Evolutionary conservation across 2,888 invertebrate genomes (phyloP), one percentile per base, ranked within the genome.

Genomic region (Arctia plantaginis): DNA sequence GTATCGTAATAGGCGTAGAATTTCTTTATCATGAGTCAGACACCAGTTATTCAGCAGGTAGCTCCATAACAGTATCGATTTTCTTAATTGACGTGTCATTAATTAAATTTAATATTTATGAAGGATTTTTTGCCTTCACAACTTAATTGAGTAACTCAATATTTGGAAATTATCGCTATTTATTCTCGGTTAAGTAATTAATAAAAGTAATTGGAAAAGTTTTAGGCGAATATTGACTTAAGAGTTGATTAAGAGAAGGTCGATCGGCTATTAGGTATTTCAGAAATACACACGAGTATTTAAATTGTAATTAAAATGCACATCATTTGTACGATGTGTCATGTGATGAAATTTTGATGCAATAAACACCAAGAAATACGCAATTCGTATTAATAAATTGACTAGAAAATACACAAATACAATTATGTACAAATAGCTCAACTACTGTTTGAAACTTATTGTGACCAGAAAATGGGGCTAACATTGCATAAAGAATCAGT

Each of bases 121-220:
- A 71, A 62, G 41, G 47, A 65, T 73, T 66, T 72, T 62, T 39
- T n/a, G 20, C 66, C 20, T 72, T 80, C 71, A 55, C 30, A 41
- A 59, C 76, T 77, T 77, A 76, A 77, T 83, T 76, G 62, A 65
- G 73, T 81, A 72, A 81, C 66, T 41, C 33, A 75, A 39, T 78
- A 74, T 72, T 64, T 66, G 20, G 13, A 39, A 47, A 27, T 72
- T 47, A 67, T 27, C 41, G 27, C 47, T 73, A 66, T 64, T 74
- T 66, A 70, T 70, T 66, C 55, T 47, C 27, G 27, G 62, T 62
- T 30, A 39, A 8, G 55, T 74, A 66, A 66, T 69, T 66, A 44
- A 47, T 39, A 59, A 70, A 74, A 70, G 55, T 70, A 74, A 74
- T 69, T 69, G 41, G 69, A 55, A 51, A 41, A 55, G 35, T 69